Base-by-base conservation (phyloP, 1,140 invertebrate genomes). In the Meloidogyne floridensis region DNA sequence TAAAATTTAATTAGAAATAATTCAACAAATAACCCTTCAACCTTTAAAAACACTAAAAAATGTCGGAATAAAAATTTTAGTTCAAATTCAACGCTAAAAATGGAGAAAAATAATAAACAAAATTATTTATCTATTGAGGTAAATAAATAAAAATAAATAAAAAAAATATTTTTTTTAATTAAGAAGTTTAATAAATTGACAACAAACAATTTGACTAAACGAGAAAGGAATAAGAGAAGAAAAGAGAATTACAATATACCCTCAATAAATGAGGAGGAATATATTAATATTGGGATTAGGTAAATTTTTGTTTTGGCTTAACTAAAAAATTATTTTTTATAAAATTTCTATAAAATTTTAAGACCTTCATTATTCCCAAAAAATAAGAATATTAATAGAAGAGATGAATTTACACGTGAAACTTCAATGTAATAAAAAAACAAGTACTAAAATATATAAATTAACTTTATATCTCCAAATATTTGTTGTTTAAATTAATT, bases 401-500 rank as follows among this genome's bases (percentile, higher is more conserved):
- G 7, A n/a, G 59, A 65, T n/a, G 10, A 13, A 65, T n/a, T 32
- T 32, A 32, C 32, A 32, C 32, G 7, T 65, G 59, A 65, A 65
- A 65, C 59, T 65, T n/a, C 59, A 65, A 65, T 65, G 59, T 65
- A 65, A 65, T n/a, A 65, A 65, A n/a, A n/a, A 13, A 32, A 32
- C 32, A 32, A 32, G 32, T 32, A 20, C 20, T 20, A 32, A 32
- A 32, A 32, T 32, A 32, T 32, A 32, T 32, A 32, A 32, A 32
- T 47, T 6, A 47, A 47, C 32, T 47, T 6, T 47, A 47, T 47
- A 47, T 47, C 47, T 47, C 47, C 7, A 47, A 47, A 6, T 47
- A 47, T 47, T 47, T 6, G 7, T 47, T 47, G 32, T 32, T 47
- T 47, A 47, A 32, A 47, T 6, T 47, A 47, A 6, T 47, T 47